These are phyloP conservation scores for Albula glossodonta DNA, from an alignment of 2,113 vertebrate species.

Conservation along the genomic window DNA sequence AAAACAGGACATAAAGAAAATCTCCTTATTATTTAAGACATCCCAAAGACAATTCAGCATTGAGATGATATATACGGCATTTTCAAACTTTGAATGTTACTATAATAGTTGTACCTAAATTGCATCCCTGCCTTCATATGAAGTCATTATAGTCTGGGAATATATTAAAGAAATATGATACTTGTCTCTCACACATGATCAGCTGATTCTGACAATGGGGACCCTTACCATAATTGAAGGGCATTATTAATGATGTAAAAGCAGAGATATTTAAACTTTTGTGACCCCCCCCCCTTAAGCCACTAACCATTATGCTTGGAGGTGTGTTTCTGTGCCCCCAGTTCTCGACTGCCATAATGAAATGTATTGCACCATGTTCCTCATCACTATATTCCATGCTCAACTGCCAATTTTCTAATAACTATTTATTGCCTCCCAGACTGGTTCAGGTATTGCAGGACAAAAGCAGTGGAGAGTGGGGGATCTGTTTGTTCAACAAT, in stretches of 20 bases:
- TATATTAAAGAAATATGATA: neutral
- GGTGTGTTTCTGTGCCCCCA: neutral
- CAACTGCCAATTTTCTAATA: neutral
- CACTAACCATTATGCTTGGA: neutral
- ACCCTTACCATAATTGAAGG: neutral
- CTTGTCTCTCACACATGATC: neutral
- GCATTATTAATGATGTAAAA: neutral
- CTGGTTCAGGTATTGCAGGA: neutral
- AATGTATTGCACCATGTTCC: neutral
- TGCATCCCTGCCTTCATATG: neutral
- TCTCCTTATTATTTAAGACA: neutral
- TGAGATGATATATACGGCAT: neutral
- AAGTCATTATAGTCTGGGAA: neutral
- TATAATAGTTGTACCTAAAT: neutral
- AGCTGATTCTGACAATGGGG: neutral
- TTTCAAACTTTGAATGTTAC: neutral
- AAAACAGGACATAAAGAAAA: neutral
- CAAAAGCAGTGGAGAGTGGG: neutral
- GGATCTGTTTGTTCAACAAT: neutral
- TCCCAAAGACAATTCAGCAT: neutral
- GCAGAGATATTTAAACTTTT: neutral
- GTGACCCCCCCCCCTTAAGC: neutral
- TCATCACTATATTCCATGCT: neutral
- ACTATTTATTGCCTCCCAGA: neutral
- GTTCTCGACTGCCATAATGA: neutral